Evolutionary conservation across 2,113 vertebrate genomes (phyloP).

Genomic region (Halcyon senegalensis): DNA sequence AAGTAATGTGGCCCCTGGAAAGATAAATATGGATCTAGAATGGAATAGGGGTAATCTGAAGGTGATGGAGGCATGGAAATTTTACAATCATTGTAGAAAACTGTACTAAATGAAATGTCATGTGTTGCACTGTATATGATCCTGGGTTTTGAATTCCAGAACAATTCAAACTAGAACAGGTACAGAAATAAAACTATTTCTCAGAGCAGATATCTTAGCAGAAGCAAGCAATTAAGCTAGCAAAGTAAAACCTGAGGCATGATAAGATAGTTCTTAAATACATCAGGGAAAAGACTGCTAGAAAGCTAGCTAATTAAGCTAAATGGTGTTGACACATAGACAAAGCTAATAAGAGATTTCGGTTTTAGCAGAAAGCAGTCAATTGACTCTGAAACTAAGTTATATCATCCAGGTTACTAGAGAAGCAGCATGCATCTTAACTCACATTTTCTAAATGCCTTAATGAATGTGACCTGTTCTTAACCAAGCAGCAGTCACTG

Average conservation of each 20-base stretch:
- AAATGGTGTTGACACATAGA: background rate
- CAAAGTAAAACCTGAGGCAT: background rate
- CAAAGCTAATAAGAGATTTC: background rate
- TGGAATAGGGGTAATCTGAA: background rate
- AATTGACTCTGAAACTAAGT: background rate
- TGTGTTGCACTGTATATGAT: background rate
- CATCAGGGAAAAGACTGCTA: background rate
- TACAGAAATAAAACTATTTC: background rate
- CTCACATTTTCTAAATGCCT: background rate
- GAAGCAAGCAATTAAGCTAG: background rate
- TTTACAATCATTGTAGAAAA: background rate
- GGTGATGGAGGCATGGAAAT: background rate
- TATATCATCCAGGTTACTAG: background rate
- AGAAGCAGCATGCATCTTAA: background rate
- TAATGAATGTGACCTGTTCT: background rate
- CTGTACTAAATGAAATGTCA: background rate
- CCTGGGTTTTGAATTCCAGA: background rate
- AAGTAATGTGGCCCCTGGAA: background rate
- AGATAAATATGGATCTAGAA: background rate
- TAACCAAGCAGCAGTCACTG: fast-evolving
- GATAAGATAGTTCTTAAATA: background rate
- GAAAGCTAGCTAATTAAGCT: background rate
- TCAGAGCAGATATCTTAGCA: background rate
- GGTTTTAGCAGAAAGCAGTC: background rate
- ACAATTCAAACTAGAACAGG: background rate